phyloP scores from a whole-genome alignment of 2,797 vertebrate species.

The Phyllotis vaccarum region DNA sequence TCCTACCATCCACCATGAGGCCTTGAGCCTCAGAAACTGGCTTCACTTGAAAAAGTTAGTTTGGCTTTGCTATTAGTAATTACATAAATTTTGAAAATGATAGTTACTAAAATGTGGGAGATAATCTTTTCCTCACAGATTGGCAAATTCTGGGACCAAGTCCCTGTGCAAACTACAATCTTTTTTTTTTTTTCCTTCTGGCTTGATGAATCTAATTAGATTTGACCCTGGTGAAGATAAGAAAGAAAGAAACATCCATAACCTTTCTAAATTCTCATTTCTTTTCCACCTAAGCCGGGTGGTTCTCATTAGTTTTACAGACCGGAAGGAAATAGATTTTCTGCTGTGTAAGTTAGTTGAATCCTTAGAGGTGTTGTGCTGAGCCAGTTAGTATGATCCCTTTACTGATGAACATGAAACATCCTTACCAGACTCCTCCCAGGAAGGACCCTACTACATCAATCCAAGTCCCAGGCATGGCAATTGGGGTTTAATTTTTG shows the following conservation, averaged over 20 bases:
- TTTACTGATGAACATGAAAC: conserved; percentile 73
- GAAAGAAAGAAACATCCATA: neutral
- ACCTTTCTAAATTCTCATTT: conserved; percentile 53
- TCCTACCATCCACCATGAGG: neutral
- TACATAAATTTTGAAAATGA: neutral
- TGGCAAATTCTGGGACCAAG: neutral
- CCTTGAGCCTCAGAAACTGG: neutral
- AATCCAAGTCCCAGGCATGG: neutral
- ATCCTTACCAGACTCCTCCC: conserved; percentile 48
- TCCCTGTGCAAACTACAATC: neutral
- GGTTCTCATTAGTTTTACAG: conserved; percentile 66
- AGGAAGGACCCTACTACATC: conserved; percentile 11
- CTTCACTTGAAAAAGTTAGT: neutral
- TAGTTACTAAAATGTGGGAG: neutral
- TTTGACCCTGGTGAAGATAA: conserved; percentile 27
- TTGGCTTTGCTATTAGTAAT: neutral
- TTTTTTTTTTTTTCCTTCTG: neutral
- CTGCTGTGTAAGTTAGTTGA: conserved; percentile 23
- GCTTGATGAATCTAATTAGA: neutral
- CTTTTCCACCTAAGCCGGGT: neutral
- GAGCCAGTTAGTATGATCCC: conserved; percentile 44
- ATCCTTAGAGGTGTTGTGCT: conserved; percentile 33
- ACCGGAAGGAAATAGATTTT: conserved; percentile 61
- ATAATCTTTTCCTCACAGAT: neutral
- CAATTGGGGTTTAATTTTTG: conserved; percentile 64